Evolutionary conservation across 2,888 invertebrate genomes (phyloP).

Genomic region (Lissonota sp.): DNA sequence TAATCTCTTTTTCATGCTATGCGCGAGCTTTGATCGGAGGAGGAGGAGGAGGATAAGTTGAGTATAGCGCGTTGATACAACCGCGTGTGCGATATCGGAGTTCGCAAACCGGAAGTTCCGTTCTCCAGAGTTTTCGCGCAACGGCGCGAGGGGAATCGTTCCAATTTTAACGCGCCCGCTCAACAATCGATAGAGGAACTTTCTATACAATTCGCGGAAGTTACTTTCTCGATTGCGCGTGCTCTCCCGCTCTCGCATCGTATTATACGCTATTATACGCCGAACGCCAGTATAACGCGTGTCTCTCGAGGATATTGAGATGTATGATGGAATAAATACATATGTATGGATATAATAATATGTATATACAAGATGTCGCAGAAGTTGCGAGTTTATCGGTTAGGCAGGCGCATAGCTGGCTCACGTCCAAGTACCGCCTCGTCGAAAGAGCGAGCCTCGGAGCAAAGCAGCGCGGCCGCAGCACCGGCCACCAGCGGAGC

Average conservation of each 20-base stretch:
- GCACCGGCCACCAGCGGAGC: conserved; percentile 75
- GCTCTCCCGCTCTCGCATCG: background rate
- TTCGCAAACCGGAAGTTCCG: conserved; percentile 55
- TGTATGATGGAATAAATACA: conserved; percentile 22
- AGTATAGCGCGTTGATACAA: conserved; percentile 4
- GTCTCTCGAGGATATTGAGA: conserved; percentile 52
- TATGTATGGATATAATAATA: conserved; percentile 13
- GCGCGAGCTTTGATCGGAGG: background rate
- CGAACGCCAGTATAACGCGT: conserved; percentile 44
- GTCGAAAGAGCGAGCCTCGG: conserved; percentile 69
- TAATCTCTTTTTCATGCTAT: conserved; percentile 35
- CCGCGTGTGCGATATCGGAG: background rate
- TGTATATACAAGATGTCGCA: conserved; percentile 32
- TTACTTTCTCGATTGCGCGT: conserved; percentile 18
- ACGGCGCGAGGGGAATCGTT: conserved; percentile 25
- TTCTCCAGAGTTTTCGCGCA: conserved; percentile 34
- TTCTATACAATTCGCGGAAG: conserved; percentile 14
- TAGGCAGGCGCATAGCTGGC: conserved; percentile 82
- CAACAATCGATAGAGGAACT: conserved; percentile 58
- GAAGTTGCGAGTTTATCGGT: conserved; percentile 65
- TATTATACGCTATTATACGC: conserved; percentile 33
- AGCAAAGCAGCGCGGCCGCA: conserved; percentile 71
- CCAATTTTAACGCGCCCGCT: conserved; percentile 31
- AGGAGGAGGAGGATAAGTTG: conserved; percentile 8
- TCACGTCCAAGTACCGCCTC: conserved; percentile 80